Conservation (phyloP, 2,797 vertebrate species). For the Mionectes olivaceus region DNA sequence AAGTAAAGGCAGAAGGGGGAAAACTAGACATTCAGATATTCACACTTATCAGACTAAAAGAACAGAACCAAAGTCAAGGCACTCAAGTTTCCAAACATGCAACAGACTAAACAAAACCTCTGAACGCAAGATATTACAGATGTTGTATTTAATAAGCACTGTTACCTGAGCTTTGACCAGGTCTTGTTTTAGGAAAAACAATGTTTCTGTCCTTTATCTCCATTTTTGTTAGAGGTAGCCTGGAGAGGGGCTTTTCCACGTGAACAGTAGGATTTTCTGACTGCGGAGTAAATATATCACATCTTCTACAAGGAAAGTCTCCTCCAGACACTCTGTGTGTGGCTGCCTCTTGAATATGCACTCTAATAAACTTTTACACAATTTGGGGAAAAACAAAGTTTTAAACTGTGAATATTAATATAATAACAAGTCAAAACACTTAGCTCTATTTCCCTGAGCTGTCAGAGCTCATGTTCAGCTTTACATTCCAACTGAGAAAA, state of each 20-base stretch:
- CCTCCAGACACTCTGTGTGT: conserved; percentile 72
- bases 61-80: background rate
- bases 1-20: background rate
- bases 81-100: background rate
- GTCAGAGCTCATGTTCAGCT: background rate
- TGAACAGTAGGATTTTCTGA: conserved; percentile 78
- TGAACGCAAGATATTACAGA: background rate
- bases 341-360: conserved; percentile 86
- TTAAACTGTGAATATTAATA: background rate
- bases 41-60: background rate
- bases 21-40: background rate
- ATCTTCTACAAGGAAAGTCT: conserved; percentile 53
- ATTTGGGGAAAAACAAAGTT: background rate
- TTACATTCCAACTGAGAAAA: background rate
- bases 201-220: conserved; percentile 87
- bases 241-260: conserved; percentile 65
- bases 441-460: background rate
- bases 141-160: background rate
- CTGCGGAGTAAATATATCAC: conserved; percentile 69
- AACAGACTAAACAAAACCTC: background rate
- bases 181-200: conserved; percentile 83
- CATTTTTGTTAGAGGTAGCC: conserved; percentile 70
- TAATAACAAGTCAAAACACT: background rate
- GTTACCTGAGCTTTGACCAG: conserved; percentile 89
- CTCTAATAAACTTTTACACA: conserved; percentile 86